These are phyloP conservation scores for Pyrrhosoma nymphula DNA, from an alignment of 2,888 invertebrate genomes.

Conservation along the genomic window DNA sequence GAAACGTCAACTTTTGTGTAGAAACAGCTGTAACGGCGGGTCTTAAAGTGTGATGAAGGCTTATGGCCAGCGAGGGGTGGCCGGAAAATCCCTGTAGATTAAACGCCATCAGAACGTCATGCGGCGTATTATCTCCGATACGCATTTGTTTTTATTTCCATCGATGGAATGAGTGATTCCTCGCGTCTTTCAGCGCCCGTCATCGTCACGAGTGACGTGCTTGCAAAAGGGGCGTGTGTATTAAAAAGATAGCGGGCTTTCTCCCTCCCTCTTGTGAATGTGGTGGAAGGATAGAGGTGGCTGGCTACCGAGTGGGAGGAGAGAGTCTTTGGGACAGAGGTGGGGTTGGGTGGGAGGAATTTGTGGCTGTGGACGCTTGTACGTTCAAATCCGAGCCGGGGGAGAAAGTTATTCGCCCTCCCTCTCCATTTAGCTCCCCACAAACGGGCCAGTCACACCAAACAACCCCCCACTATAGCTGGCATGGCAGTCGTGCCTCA, in stretches of 20 bases:
- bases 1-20: too few species aligned
- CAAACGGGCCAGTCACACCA: background rate
- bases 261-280: background rate
- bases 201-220: background rate
- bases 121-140: background rate
- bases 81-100: background rate
- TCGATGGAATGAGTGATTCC: background rate
- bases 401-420: conserved; percentile 56
- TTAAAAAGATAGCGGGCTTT: conserved; percentile 30
- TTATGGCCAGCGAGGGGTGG: too few species aligned
- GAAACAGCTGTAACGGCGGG: too few species aligned
- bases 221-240: background rate
- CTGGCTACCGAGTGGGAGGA: background rate
- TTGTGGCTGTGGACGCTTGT: background rate
- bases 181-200: background rate
- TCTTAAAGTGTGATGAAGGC: too few species aligned
- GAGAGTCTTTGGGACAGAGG: background rate
- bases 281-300: background rate
- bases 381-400: background rate
- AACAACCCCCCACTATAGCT: background rate
- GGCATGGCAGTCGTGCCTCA: background rate
- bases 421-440: background rate
- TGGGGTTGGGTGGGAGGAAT: background rate
- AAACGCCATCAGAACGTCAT: background rate
- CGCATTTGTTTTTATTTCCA: background rate